Evolutionary conservation across 2,888 invertebrate genomes (phyloP).

Genomic region (Caenorhabditis zanzibari): DNA sequence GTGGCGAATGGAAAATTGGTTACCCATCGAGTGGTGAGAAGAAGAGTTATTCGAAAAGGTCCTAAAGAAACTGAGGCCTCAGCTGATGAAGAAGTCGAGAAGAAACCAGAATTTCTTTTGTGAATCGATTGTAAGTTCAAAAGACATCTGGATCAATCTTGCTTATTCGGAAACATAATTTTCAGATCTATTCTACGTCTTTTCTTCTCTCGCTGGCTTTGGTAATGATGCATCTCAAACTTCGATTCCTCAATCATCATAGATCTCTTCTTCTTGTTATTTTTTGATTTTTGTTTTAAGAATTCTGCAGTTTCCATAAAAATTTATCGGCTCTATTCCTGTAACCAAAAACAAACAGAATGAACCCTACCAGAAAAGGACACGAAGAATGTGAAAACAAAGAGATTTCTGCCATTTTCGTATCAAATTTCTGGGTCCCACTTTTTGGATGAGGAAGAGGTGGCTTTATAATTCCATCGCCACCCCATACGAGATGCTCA

Average conservation of each 20-base stretch:
- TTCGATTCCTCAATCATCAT: too few species aligned
- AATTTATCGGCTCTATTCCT: not conserved
- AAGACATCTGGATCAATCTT: not conserved
- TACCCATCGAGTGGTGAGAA: not conserved
- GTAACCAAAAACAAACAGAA: constrained; percentile 15
- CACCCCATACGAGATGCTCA: constrained; percentile 9
- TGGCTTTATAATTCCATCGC: not conserved
- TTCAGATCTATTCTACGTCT: too few species aligned
- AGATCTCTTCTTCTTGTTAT: not conserved
- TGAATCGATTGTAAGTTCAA: not conserved
- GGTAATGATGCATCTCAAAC: too few species aligned
- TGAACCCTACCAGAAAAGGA: not conserved
- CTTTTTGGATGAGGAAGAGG: constrained; percentile 1
- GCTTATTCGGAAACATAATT: too few species aligned
- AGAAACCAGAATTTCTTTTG: constrained; percentile 18
- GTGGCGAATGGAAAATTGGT: constrained; percentile 25
- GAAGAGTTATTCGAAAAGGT: not conserved
- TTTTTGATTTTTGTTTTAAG: too few species aligned
- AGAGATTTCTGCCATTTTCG: constrained; percentile 44
- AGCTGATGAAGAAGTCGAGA: not conserved
- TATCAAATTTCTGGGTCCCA: constrained; percentile 37
- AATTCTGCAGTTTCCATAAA: not conserved
- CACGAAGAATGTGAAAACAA: constrained; percentile 34
- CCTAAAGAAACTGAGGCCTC: not conserved
- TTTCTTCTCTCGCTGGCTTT: too few species aligned